These are phyloP conservation scores for Synanthedon vespiformis DNA, from an alignment of 2,888 invertebrate genomes.

Conservation along the genomic window DNA sequence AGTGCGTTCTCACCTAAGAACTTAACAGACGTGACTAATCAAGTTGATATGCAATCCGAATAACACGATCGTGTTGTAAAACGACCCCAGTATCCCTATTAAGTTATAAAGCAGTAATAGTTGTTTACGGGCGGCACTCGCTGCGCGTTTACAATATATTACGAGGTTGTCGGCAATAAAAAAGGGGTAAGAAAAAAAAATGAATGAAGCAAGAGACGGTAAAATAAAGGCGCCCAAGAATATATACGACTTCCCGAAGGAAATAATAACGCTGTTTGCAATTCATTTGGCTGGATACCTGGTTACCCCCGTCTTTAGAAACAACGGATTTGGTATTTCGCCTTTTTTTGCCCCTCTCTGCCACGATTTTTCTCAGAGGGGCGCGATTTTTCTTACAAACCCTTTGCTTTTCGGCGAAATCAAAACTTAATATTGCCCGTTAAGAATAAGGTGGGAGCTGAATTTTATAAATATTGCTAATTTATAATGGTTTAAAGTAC, in stretches of 20 bases:
- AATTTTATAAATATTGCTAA: conserved; percentile 2
- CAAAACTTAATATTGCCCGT: conserved; percentile 47
- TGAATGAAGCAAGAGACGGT: conserved; percentile 61
- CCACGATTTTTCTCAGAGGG: conserved; percentile 52
- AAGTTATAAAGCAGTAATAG: conserved; percentile 49
- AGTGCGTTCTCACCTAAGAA: no score
- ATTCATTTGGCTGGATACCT: conserved; percentile 69
- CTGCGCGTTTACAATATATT: conserved; percentile 67
- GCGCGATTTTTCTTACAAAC: conserved; percentile 55
- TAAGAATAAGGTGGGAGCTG: conserved; percentile 24
- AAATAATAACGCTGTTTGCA: conserved; percentile 73
- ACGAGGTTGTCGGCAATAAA: conserved; percentile 65
- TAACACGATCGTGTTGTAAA: background rate
- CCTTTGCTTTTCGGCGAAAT: conserved; percentile 54
- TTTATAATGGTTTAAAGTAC: no score
- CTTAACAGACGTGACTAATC: no score
- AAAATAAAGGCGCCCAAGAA: conserved; percentile 65
- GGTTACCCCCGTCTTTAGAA: conserved; percentile 57
- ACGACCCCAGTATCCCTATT: conserved; percentile 38
- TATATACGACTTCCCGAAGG: conserved; percentile 71
- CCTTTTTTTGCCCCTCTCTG: conserved; percentile 33
- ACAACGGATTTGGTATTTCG: conserved; percentile 52
- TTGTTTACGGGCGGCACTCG: conserved; percentile 63
- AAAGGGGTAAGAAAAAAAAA: conserved; percentile 60
- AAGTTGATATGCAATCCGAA: background rate